Evolutionary conservation across 2,888 invertebrate genomes (phyloP).

Genomic region (Temnothorax ravouxi): DNA sequence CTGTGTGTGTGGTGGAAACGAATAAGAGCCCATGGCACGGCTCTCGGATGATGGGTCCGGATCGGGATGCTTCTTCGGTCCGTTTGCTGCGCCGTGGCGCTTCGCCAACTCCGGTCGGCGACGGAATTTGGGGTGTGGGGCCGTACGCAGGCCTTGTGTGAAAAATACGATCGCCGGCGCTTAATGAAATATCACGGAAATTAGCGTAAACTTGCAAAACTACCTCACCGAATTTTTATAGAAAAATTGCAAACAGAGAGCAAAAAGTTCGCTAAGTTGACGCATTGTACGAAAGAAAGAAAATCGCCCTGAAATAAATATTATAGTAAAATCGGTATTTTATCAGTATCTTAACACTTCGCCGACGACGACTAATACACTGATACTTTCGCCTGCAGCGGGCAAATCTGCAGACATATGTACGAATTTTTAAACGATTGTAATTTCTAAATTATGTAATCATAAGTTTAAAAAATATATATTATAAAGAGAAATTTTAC

Average conservation of each 20-base stretch:
- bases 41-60: conserved; percentile 32
- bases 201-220: conserved; percentile 10
- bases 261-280: background rate
- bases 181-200: conserved; percentile 42
- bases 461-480: background rate
- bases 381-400: background rate
- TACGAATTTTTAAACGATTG: background rate
- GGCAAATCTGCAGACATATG: background rate
- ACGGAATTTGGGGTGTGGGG: conserved; percentile 52
- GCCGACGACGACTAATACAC: background rate
- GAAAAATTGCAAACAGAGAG: background rate
- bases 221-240: background rate
- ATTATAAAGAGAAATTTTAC: background rate
- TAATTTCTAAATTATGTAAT: background rate
- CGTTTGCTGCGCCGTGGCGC: conserved; percentile 45
- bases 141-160: conserved; percentile 8
- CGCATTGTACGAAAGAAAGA: background rate
- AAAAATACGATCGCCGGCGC: conserved; percentile 44
- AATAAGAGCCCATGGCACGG: conserved; percentile 6
- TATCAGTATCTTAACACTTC: background rate
- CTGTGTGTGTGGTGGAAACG: conserved; percentile 41
- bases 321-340: background rate
- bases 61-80: conserved; percentile 38
- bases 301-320: background rate
- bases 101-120: conserved; percentile 32